phyloP scores from a whole-genome alignment of 2,113 vertebrate species.

The Lamprologus sp. region DNA sequence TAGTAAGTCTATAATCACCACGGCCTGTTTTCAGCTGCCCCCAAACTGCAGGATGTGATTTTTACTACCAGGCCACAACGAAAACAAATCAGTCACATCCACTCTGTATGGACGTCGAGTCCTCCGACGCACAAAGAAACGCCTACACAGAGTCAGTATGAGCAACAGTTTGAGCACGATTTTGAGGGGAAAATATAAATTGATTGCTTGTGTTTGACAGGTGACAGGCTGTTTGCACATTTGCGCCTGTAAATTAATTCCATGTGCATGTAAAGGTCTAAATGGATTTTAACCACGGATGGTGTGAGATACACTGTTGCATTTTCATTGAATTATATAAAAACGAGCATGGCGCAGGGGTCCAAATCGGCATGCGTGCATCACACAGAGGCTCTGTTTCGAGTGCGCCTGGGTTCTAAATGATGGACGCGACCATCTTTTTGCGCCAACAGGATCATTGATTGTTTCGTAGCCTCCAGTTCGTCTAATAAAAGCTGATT shows the following conservation, averaged over 20 bases:
- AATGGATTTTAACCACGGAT: background rate
- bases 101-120: background rate
- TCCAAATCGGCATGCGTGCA: background rate
- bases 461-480: background rate
- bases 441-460: slow-evolving; percentile 6
- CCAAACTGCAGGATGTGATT: background rate
- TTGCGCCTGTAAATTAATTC: background rate
- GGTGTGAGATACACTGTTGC: background rate
- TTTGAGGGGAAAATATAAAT: background rate
- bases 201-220: background rate
- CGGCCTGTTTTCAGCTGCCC: background rate
- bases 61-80: background rate
- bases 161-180: slow-evolving; percentile 30
- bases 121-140: background rate
- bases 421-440: background rate
- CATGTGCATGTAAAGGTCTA: background rate
- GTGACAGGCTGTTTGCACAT: background rate
- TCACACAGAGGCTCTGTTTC: background rate
- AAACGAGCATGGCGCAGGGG: background rate
- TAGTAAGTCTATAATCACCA: background rate
- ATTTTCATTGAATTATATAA: background rate
- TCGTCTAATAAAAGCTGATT: background rate
- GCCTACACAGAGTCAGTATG: background rate
- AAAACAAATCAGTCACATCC: slow-evolving; percentile 1
- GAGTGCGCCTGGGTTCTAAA: background rate